Percentiles rank a stretch among this genome's conserved stretches.
Conservation (phyloP, 2,113 vertebrate species). For the Paedocypris sp. region DNA sequence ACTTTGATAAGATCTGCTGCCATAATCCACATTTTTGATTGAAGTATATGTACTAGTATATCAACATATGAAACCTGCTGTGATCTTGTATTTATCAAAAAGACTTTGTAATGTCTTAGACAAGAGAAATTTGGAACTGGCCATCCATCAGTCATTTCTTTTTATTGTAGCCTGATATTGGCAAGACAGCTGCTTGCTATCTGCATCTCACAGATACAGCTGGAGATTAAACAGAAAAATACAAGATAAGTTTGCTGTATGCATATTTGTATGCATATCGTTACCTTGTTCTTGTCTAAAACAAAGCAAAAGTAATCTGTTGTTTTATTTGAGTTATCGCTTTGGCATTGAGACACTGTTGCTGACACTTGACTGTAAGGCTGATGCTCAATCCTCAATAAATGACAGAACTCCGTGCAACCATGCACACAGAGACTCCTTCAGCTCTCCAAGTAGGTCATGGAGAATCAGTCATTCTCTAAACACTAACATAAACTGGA, state of each 20-base stretch:
- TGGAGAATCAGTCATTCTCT: constrained; percentile 16
- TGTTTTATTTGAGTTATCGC: no score
- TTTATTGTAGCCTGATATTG: constrained; percentile 25
- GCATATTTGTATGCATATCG: no score
- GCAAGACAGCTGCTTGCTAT: constrained; percentile 17
- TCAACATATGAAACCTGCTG: no score
- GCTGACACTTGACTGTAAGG: background rate
- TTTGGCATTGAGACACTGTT: background rate
- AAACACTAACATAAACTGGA: constrained; percentile 28
- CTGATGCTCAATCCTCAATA: constrained; percentile 17
- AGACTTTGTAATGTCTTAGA: background rate
- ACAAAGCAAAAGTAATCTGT: no score
- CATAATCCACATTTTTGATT: no score
- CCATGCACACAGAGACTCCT: background rate
- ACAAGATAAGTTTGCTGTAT: no score
- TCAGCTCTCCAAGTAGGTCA: constrained; percentile 22
- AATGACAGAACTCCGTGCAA: constrained; percentile 8
- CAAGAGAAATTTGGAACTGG: constrained; percentile 9
- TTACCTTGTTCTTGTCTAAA: no score
- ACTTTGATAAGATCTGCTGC: no score
- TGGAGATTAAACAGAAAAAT: background rate
- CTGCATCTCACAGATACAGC: background rate
- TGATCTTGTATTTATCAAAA: no score
- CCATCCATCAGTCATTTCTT: constrained; percentile 26
- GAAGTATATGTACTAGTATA: no score